phyloP scores from a whole-genome alignment of 2,113 vertebrate species.

The Eptatretus burgeri region DNA sequence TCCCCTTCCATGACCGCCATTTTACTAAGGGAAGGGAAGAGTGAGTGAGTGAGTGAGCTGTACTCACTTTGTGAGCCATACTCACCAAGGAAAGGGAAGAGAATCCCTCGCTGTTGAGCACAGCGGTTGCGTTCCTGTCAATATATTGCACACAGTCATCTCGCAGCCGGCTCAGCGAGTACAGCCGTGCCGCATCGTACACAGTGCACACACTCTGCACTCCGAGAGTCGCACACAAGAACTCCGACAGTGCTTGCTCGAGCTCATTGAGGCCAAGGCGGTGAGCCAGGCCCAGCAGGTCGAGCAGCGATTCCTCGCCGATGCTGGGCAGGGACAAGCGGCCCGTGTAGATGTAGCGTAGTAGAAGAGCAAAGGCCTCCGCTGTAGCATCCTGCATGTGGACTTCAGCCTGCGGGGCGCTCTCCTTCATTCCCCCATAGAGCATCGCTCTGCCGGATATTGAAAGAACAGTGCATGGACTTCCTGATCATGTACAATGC shows the following conservation, averaged over 20 bases:
- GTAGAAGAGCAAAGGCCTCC: constrained; percentile 74
- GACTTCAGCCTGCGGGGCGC: constrained; percentile 72
- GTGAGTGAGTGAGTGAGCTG: not conserved
- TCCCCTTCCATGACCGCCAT: not conserved
- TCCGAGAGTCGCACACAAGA: constrained; percentile 71
- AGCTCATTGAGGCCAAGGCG: constrained; percentile 81
- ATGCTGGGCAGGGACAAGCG: constrained; percentile 58
- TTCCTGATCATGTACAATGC: no score
- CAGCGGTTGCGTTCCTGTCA: constrained; percentile 68
- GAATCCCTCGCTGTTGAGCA: constrained; percentile 61
- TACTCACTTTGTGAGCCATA: not conserved
- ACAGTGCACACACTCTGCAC: constrained; percentile 83
- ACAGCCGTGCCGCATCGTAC: constrained; percentile 82
- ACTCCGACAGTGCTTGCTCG: constrained; percentile 74
- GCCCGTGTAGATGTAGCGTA: constrained; percentile 84
- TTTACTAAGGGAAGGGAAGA: no score
- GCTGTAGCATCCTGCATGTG: constrained; percentile 58
- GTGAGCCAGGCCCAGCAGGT: constrained; percentile 76
- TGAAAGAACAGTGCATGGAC: no score
- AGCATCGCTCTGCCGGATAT: constrained; percentile 34
- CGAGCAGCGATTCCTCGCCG: constrained; percentile 66
- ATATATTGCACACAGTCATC: constrained; percentile 75
- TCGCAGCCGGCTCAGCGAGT: constrained; percentile 45
- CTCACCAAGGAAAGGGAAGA: constrained; percentile 58
- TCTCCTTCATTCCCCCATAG: constrained; percentile 86